Evolutionary conservation across 2,113 vertebrate species (phyloP).

Genomic region (Thamnophis sirtalis): DNA sequence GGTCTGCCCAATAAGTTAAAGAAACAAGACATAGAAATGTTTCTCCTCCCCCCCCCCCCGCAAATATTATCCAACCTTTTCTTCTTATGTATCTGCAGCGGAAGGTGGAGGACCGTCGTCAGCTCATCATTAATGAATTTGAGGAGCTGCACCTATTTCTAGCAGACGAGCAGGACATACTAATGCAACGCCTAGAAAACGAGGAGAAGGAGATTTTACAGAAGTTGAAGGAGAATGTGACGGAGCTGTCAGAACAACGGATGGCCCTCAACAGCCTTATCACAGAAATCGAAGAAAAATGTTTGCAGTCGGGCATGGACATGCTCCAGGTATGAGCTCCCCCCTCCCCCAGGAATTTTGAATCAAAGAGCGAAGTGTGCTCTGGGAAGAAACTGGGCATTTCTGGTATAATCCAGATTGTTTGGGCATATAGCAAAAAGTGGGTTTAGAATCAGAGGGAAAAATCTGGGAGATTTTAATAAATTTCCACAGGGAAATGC

Average conservation of each 20-base stretch:
- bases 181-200: slow-evolving; percentile 57
- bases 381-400: background rate
- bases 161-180: slow-evolving; percentile 57
- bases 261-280: slow-evolving; percentile 55
- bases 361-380: background rate
- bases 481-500: background rate
- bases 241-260: slow-evolving; percentile 53
- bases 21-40: background rate
- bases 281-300: slow-evolving; percentile 65
- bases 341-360: background rate
- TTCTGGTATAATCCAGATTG: background rate
- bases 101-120: slow-evolving; percentile 80
- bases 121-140: slow-evolving; percentile 82
- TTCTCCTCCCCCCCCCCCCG: too few relatives aligned
- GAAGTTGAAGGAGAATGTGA: slow-evolving; percentile 58
- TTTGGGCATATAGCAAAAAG: background rate
- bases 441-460: background rate
- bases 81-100: slow-evolving; percentile 61
- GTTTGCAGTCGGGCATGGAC: slow-evolving; percentile 60
- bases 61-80: background rate
- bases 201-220: slow-evolving; percentile 65
- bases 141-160: slow-evolving; percentile 85
- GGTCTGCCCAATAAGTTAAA: background rate
- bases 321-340: slow-evolving; percentile 61
- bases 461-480: background rate